Conservation (phyloP, 2,113 vertebrate species). For the Aegotheles bennettii region DNA sequence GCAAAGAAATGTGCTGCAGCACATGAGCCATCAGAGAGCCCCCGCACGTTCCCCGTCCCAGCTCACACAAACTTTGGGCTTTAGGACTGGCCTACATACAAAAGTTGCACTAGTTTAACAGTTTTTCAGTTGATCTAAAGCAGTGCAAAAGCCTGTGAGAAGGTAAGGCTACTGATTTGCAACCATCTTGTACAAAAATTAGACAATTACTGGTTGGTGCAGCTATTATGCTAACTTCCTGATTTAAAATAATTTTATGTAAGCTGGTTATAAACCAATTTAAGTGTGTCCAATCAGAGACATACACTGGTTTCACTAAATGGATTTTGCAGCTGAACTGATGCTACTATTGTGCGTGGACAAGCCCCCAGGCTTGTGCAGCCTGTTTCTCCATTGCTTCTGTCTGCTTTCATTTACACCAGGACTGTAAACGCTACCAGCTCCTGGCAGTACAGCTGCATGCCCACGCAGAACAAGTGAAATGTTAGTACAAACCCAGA, state of each 20-base stretch:
- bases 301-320: slow-evolving; percentile 31
- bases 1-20: not conserved
- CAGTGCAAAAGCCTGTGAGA: not conserved
- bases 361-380: not conserved
- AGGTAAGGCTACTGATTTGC: not conserved
- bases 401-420: slow-evolving; percentile 37
- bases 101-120: not conserved
- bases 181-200: not conserved
- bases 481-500: not conserved
- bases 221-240: slow-evolving; percentile 38
- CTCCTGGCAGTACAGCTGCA: slow-evolving; percentile 18
- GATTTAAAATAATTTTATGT: slow-evolving; percentile 56
- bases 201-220: slow-evolving; percentile 17
- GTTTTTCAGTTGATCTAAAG: not conserved
- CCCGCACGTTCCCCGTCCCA: not conserved
- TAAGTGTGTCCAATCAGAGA: slow-evolving; percentile 53
- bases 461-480: slow-evolving; percentile 38
- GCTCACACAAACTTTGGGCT: not conserved
- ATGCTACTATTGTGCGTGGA: slow-evolving; percentile 16
- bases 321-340: slow-evolving; percentile 55
- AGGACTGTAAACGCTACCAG: not conserved
- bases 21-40: not conserved
- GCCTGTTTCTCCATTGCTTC: slow-evolving; percentile 17
- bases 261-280: slow-evolving; percentile 56
- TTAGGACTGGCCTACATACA: not conserved